Percentiles rank a stretch among this genome's conserved stretches.
These are phyloP conservation scores for Phaethornis superciliosus DNA, from an alignment of 2,113 vertebrate genomes.

Conservation along the genomic window DNA sequence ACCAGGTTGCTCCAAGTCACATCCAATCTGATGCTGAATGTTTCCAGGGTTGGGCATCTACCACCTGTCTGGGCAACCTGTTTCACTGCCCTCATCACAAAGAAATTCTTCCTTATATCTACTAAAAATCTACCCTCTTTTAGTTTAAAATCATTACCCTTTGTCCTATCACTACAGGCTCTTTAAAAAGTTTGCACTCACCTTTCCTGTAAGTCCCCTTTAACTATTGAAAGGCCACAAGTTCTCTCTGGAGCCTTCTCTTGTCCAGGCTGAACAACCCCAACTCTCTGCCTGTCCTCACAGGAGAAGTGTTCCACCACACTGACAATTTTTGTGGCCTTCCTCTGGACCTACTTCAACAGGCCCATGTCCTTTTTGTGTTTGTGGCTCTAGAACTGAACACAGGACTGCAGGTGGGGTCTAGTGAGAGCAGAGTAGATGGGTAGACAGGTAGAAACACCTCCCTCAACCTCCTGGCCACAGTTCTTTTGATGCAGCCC, in stretches of 20 bases:
- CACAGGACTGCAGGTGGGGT: rapidly evolving
- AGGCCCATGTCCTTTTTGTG: rapidly evolving
- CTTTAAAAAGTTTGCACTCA: neutral
- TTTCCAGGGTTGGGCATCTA: neutral
- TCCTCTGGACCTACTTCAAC: neutral
- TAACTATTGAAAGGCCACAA: neutral
- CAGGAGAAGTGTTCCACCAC: neutral
- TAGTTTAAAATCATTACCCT: neutral
- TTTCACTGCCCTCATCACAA: neutral
- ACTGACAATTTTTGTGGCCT: neutral
- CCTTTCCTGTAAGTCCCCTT: neutral
- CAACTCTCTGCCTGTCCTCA: neutral
- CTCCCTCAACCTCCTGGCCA: rapidly evolving
- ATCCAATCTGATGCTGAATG: rapidly evolving
- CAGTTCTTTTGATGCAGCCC: neutral
- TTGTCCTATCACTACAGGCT: neutral
- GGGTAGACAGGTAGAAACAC: neutral
- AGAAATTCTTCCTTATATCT: neutral
- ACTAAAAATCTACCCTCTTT: neutral
- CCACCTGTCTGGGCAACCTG: neutral
- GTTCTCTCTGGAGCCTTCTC: neutral
- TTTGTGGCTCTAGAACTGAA: neutral
- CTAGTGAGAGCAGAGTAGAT: neutral
- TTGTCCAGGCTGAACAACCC: neutral
- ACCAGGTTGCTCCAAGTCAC: neutral